phyloP scores from a whole-genome alignment of 2,113 vertebrate genomes.

The Oreocharis arfaki region DNA sequence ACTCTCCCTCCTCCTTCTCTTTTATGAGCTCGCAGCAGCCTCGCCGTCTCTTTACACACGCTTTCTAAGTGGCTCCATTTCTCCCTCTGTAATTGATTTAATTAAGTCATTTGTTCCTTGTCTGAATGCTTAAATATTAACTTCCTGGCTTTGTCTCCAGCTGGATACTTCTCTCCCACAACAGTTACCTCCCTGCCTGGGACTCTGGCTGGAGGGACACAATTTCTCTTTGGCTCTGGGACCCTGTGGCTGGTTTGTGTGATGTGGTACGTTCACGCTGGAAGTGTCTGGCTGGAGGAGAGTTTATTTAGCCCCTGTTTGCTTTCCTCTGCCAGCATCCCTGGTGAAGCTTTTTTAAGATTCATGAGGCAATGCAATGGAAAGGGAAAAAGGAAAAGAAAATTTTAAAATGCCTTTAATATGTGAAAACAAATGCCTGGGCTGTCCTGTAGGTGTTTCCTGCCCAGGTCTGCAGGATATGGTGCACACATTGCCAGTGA shows the following conservation, averaged over 20 bases:
- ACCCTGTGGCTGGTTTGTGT: background rate
- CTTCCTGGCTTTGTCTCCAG: constrained; percentile 62
- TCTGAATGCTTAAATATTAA: constrained; percentile 64
- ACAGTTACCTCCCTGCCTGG: background rate
- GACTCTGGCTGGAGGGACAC: background rate
- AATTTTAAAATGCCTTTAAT: background rate
- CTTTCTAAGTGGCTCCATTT: constrained; percentile 46
- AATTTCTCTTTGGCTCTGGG: background rate
- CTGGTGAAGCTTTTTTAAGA: background rate
- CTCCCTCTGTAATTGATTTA: constrained; percentile 63
- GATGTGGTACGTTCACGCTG: background rate
- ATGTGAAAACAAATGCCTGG: background rate
- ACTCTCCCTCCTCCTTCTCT: constrained; percentile 25
- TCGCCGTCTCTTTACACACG: background rate
- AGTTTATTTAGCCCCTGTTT: constrained; percentile 11
- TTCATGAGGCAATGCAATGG: background rate
- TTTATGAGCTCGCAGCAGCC: constrained; percentile 2
- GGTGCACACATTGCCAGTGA: background rate
- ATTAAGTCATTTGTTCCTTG: constrained; percentile 66
- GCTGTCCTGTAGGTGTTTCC: background rate
- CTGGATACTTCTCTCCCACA: background rate
- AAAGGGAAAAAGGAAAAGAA: background rate
- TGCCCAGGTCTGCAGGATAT: background rate
- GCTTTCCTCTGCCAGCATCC: constrained; percentile 3
- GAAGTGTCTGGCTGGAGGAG: background rate